phyloP scores from a whole-genome alignment of 2,888 invertebrate genomes.

The Acanthosoma haemorrhoidale region DNA sequence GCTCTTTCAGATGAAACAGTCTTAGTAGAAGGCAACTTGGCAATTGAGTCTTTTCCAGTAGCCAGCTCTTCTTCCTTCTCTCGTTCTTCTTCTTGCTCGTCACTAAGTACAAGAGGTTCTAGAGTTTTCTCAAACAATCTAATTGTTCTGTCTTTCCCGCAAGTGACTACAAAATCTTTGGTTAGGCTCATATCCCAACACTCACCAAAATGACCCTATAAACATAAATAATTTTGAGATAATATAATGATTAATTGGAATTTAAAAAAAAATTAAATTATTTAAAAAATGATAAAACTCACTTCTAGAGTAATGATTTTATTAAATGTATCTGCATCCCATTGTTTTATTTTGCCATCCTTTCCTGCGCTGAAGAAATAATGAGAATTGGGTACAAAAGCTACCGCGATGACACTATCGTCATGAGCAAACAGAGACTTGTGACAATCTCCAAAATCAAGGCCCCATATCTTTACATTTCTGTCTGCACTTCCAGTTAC shows the following conservation, averaged over 20 bases:
- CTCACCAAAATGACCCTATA: slow-evolving; percentile 76
- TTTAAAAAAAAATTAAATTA: neutral
- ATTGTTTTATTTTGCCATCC: slow-evolving; percentile 91
- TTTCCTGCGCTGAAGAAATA: slow-evolving; percentile 89
- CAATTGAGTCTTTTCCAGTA: slow-evolving; percentile 57
- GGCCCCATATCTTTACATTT: slow-evolving; percentile 95
- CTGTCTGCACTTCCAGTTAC: slow-evolving; percentile 93
- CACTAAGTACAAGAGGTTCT: slow-evolving; percentile 87
- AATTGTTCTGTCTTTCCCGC: slow-evolving; percentile 82
- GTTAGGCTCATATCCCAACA: slow-evolving; percentile 70
- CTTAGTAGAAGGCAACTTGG: slow-evolving; percentile 76
- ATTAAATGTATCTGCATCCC: slow-evolving; percentile 91
- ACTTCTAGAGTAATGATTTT: slow-evolving; percentile 84
- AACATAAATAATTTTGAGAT: slow-evolving; percentile 17
- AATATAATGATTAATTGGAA: neutral
- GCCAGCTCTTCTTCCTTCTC: slow-evolving; percentile 69
- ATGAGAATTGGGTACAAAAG: slow-evolving; percentile 87
- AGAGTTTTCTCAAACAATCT: slow-evolving; percentile 79
- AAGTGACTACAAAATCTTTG: slow-evolving; percentile 70
- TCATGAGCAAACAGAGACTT: slow-evolving; percentile 93
- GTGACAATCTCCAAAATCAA: slow-evolving; percentile 98
- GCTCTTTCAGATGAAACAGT: slow-evolving; percentile 81
- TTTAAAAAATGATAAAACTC: slow-evolving; percentile 43
- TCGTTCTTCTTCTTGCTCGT: slow-evolving; percentile 74
- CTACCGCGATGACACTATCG: slow-evolving; percentile 82